Base-by-base conservation (phyloP, 2,113 vertebrate species). In the Odobenus rosmarus region DNA sequence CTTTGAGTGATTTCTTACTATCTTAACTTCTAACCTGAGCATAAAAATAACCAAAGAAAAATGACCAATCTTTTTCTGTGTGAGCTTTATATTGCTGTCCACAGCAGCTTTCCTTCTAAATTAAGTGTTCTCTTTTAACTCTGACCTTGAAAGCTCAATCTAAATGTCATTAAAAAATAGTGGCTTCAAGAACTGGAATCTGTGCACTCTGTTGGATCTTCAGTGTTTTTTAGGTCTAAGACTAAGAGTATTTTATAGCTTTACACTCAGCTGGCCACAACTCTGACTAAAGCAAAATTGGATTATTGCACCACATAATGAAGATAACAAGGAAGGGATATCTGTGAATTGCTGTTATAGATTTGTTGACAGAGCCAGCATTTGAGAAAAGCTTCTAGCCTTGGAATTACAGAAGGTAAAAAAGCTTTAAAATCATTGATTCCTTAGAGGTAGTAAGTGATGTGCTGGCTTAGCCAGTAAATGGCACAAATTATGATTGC, bases 111-210 rank as follows among this genome's bases (percentile, higher is more conserved):
- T 89, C 42, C 31, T 69, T 93, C 42, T 69, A 76, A 67, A 61
- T 77, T 53, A 90, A 94, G 39, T 95, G 28, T 59, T 96, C 51
- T 92, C 39, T 83, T 82, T 79, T 84, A 88, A 95, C 77, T 95
- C 13, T 93, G 53, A n/a, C 24, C 72, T 92, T 64, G 53, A 93
- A 85, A 84, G 36, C 24, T 79, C 69, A 71, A 26, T 55, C 53
- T 93, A 85, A 88, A 26, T 76, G 23, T 89, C 61, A 84, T 49
- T 49, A 84, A 62, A 67, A 62, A 4, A 72, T 53, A 12, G 15
- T 42, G 11, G 31, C n/a, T 55, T 64, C 46, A 72, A 36, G 53
- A n/a, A 13, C 46, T 62, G n/a, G 15, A 42, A 69, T 96, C 76
- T 36, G 28, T 84, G 59, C 16, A 33, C 23, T 16, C 13, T 49